Conservation (phyloP, 2,797 vertebrate genomes). For the Mormyrus proboscirostris region DNA sequence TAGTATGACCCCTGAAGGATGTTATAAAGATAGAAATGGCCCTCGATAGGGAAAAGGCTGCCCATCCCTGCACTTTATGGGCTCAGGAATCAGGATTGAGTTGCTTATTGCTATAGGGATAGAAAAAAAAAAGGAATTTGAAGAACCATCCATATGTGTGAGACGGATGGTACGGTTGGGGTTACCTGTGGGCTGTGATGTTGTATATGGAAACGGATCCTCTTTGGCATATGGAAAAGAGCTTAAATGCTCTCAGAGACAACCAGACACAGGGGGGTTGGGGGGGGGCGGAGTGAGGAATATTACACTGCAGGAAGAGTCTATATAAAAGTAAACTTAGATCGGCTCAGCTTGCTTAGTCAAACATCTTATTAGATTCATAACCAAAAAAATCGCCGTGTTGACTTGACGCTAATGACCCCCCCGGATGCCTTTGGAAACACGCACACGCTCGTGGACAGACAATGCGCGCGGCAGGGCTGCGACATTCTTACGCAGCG, state of each 20-base stretch:
- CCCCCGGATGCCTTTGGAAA: neutral
- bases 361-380: neutral
- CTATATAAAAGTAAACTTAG: neutral
- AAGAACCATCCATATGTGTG: too few species aligned
- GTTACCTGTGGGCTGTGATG: neutral
- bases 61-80: neutral
- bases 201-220: neutral
- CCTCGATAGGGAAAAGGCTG: neutral
- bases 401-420: neutral
- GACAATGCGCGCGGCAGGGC: neutral
- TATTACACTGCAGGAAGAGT: neutral
- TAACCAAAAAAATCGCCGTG: neutral
- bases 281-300: neutral
- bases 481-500: neutral
- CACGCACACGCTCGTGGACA: neutral
- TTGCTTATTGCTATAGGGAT: neutral
- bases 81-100: neutral
- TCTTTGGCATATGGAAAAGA: neutral
- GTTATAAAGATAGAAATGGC: neutral
- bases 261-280: neutral
- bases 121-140: neutral
- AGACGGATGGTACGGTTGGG: neutral
- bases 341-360: neutral
- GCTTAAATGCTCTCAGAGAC: neutral
- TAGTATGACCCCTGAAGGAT: neutral